Base-by-base conservation (phyloP, 2,113 vertebrate species). In the Petroica traversi region DNA sequence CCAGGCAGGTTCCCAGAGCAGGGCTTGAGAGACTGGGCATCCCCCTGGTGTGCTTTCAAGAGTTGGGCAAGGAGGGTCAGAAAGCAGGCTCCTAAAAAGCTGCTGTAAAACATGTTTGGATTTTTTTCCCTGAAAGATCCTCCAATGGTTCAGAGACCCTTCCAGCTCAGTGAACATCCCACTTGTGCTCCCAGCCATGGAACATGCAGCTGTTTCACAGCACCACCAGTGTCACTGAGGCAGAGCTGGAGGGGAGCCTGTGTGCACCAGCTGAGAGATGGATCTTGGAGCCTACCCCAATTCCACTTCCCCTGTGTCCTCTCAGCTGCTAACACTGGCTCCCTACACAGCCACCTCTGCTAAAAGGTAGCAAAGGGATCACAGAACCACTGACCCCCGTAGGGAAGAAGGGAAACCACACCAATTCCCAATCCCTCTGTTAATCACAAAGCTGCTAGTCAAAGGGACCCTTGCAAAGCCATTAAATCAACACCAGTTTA, bases 21-120 rank as follows among this genome's bases (percentile, higher is more conserved):
- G 36, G 24, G 29, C 57, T 31, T 12, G 46, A 86, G 58, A 62
- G 36, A 40, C 4, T 23, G 36, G 51, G 64, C 41, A 85, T 11
- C 33, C 49, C 36, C 23, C 18, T 2, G 11, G 14, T 19, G 20
- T 8, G 48, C n/a, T 57, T 43, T 16, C 38, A 71, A 46, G 38
- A 78, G 64, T 41, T 36, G 17, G 46, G 36, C 63, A 66, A 58
- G 58, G 38, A 66, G 33, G 38, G 41, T 66, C 46, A 89, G 46
- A 58, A 79, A 57, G 58, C 26, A 83, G 52, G 48, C 6, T 88
- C 85, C 74, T 83, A 48, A 72, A 88, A 90, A 83, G 67, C 36
- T 57, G 28, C 48, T 57, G 12, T 7, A 55, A 92, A 59, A 51
- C 26, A 46, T 0, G 0, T 11, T 23, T 10, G 34, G 17, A 11